Conservation (phyloP, 2,797 vertebrate species). For the Benthosema pterotum region DNA sequence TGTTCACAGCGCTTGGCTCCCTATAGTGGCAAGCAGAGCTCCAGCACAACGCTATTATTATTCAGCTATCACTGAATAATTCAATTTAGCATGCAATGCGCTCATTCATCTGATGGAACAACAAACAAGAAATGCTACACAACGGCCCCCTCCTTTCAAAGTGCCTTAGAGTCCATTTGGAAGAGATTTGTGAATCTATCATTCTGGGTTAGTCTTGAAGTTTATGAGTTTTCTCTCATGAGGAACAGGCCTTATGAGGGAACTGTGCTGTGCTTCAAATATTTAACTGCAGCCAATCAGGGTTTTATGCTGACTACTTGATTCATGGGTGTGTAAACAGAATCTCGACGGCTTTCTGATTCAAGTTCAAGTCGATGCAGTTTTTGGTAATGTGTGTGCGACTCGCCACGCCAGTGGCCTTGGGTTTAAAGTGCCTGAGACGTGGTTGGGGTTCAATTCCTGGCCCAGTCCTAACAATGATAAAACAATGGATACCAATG, state of each 20-base stretch:
- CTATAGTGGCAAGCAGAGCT: not conserved
- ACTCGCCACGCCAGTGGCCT: too few relatives aligned
- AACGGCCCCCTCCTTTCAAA: slow-evolving; percentile 1
- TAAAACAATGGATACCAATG: too few relatives aligned
- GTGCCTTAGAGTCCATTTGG: not conserved
- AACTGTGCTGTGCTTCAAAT: slow-evolving; percentile 5
- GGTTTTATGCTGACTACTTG: not conserved
- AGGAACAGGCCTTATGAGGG: slow-evolving; percentile 18
- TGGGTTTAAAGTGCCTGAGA: too few relatives aligned
- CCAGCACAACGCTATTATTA: slow-evolving; percentile 17
- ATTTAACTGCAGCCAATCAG: slow-evolving; percentile 3
- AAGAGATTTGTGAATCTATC: slow-evolving; percentile 2
- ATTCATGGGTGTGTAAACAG: too few relatives aligned
- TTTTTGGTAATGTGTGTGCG: too few relatives aligned
- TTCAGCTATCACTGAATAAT: slow-evolving; percentile 29
- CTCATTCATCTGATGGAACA: slow-evolving; percentile 20
- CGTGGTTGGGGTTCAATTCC: too few relatives aligned
- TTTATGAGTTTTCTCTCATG: slow-evolving; percentile 14
- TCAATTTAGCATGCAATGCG: slow-evolving; percentile 19
- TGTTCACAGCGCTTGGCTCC: slow-evolving; percentile 1
- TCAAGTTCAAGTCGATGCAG: too few relatives aligned
- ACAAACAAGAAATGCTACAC: not conserved
- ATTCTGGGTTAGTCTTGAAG: slow-evolving; percentile 8
- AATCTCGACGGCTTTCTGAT: too few relatives aligned
- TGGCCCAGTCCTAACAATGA: too few relatives aligned